A percentile compares a stretch with the other conserved stretches of the same genome.
These are phyloP conservation scores for Herpailurus yagouaroundi DNA, from an alignment of 2,113 vertebrate species.

Conservation along the genomic window DNA sequence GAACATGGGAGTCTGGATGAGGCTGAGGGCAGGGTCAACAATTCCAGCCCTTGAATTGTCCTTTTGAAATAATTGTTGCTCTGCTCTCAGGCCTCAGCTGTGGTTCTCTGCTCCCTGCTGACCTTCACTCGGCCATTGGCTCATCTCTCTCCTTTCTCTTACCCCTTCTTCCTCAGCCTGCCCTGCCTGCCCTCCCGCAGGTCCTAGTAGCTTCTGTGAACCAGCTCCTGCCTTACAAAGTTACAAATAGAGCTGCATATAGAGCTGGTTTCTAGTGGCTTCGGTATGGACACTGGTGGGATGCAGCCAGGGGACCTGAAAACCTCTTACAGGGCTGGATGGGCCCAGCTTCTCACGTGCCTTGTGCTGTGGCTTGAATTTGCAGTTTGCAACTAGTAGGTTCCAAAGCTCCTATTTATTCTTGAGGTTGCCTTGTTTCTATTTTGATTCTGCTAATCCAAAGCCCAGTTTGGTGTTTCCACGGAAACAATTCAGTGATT, in stretches of 20 bases:
- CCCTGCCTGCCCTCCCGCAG: not conserved
- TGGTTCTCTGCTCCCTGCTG: not conserved
- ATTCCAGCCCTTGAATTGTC: not conserved
- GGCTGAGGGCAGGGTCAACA: not conserved
- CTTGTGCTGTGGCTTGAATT: slow-evolving; percentile 17
- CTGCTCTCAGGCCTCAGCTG: not conserved
- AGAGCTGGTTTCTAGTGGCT: not conserved
- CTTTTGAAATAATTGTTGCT: not conserved
- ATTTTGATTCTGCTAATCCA: slow-evolving; percentile 74
- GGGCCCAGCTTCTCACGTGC: not conserved
- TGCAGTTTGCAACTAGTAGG: slow-evolving; percentile 15
- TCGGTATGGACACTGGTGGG: not conserved
- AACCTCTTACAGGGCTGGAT: not conserved
- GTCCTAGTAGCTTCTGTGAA: not conserved
- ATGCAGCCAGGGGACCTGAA: not conserved
- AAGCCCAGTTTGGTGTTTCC: slow-evolving; percentile 73
- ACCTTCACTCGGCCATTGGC: not conserved
- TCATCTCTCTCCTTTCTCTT: not conserved
- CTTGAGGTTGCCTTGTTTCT: slow-evolving; percentile 73
- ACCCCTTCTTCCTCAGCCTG: not conserved
- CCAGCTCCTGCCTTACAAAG: not conserved
- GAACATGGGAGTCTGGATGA: too few species aligned
- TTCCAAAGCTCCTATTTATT: slow-evolving; percentile 68
- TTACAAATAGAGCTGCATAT: not conserved
- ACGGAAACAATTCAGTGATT: slow-evolving; percentile 74